These are phyloP conservation scores for Arremon brunneinucha DNA, from an alignment of 2,797 vertebrate genomes.

Conservation along the genomic window DNA sequence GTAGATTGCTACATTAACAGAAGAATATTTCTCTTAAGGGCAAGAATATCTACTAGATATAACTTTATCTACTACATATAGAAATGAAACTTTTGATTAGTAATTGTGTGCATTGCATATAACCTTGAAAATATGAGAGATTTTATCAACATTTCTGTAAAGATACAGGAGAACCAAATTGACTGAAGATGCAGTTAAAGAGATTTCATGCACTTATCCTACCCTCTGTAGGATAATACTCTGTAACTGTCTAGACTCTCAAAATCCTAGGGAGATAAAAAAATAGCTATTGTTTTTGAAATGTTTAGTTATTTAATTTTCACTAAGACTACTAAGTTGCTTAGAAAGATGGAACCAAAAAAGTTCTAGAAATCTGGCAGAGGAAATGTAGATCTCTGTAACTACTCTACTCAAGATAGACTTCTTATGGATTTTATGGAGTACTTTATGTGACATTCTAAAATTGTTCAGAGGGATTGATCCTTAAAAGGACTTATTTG, in stretches of 20 bases:
- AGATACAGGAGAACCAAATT: neutral
- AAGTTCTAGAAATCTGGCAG: neutral
- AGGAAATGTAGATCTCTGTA: neutral
- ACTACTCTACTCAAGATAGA: neutral
- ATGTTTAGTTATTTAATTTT: neutral
- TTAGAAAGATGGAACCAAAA: neutral
- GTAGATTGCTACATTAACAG: neutral
- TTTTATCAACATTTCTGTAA: neutral
- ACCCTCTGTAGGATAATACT: neutral
- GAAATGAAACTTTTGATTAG: neutral
- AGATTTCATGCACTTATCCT: neutral
- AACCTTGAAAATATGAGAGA: neutral
- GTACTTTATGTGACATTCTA: neutral
- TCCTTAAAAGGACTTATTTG: neutral
- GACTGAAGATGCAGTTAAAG: neutral
- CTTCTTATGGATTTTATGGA: neutral
- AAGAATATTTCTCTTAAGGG: neutral
- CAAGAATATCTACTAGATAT: neutral
- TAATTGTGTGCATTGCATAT: neutral
- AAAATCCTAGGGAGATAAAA: neutral
- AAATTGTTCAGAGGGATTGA: neutral
- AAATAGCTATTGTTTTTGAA: neutral
- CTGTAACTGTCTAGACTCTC: neutral
- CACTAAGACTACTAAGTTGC: neutral
- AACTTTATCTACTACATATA: neutral